Base-by-base conservation (phyloP, 2,888 invertebrate genomes). In the Orthonevra nobilis region DNA sequence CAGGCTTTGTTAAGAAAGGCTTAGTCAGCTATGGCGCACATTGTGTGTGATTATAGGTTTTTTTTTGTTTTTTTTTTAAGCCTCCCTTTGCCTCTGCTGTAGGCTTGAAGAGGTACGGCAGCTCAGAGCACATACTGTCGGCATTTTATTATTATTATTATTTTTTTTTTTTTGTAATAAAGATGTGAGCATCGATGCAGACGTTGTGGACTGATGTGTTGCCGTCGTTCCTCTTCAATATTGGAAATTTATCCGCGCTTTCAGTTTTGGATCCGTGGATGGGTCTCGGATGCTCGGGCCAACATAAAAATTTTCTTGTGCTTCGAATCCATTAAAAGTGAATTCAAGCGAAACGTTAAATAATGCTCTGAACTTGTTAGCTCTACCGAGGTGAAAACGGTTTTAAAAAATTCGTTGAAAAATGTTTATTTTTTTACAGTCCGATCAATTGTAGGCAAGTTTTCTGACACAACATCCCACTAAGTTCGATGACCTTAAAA, bases 151-250 rank as follows among this genome's bases (percentile, higher is more conserved):
- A 19, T 40, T 56, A 42, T 15, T 1, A 0, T 34, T n/a, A n/a
- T 63, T 36, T 38, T 64, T 70, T 61, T 72, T 79, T 42, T 66
- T 61, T 68, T 73, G 44, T 56, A 63, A 81, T 74, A 74, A 81
- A 81, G 81, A 74, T 81, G 74, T 74, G 81, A 74, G 74, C 68
- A 66, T 73, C 73, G 61, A 79, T 73, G 79, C 66, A 73, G 60
- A 48, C 79, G 34, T 60, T 73, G 79, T 72, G 44, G 79, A 73
- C 79, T 79, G 73, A 79, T 79, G 66, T 73, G 66, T 34, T 68
- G 48, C 61, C 44, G 73, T 42, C 66, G 66, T 61, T 73, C 61
- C 50, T 72, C 79, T 66, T 73, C 61, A 61, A 68, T 79, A 73
- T 79, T 50, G 66, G 23, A 73, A 56, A 79, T 77, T 64, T 72